These are phyloP conservation scores for Apaloderma vittatum DNA, from an alignment of 2,113 vertebrate species.

Conservation along the genomic window DNA sequence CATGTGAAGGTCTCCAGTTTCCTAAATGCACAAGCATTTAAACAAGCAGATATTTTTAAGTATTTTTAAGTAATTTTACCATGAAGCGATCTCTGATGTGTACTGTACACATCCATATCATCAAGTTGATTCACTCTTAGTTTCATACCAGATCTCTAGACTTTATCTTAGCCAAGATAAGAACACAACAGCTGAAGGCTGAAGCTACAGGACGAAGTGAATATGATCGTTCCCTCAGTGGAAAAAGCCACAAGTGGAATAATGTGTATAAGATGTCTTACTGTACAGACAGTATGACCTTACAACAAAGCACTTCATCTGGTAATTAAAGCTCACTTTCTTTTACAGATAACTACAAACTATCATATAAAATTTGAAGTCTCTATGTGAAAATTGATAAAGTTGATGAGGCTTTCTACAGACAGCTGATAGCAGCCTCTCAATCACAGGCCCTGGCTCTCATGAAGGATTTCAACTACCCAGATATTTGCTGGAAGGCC, in stretches of 20 bases:
- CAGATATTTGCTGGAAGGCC: no score
- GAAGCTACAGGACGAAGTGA: background rate
- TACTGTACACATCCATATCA: background rate
- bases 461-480: no score
- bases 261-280: background rate
- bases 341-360: background rate
- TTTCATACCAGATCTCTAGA: background rate
- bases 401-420: no score
- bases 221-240: background rate
- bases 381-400: background rate
- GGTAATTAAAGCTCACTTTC: background rate
- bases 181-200: background rate
- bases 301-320: background rate
- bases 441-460: no score
- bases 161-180: background rate
- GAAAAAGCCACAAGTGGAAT: background rate
- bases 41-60: background rate
- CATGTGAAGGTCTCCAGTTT: background rate
- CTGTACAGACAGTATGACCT: background rate
- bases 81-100: background rate
- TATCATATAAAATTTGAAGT: background rate
- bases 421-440: no score
- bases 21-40: background rate
- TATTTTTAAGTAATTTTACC: background rate
- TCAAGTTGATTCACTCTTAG: background rate